Evolutionary conservation across 2,113 vertebrate species (phyloP), one percentile per base, ranked within the genome.

Genomic region (Syngnathus floridae): DNA sequence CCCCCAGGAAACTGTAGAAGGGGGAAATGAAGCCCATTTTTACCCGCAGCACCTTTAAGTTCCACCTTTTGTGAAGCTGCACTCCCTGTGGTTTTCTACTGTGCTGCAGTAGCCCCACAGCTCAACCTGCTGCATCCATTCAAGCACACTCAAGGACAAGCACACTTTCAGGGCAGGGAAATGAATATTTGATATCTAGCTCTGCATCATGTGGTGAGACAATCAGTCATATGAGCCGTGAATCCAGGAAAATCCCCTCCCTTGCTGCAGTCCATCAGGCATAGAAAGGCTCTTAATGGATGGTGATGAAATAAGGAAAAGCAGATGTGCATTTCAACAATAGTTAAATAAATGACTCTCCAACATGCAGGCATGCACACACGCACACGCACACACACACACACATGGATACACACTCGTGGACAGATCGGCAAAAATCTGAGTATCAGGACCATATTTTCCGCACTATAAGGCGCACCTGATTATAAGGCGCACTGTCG

Each of bases 161-260:
- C 68, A 64, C 73, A 78, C 75, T 83, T 73, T 74, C 48, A 81
- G 77, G 79, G 77, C 78, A 73, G 66, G 66, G 60, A 66, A 72
- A 90, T 90, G 77, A 90, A 89, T 89, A 87, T 89, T 88, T 89
- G 56, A 90, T 87, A 78, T 84, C 66, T 64, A 61, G 69, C 80
- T 72, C 73, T 78, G 77, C 82, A 71, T 73, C 81, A 81, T 84
- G 80, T 64, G 69, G 83, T 63, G 80, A 79, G 71, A 75, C 65
- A 83, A 70, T 48, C 73, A 83, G 71, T 48, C 73, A 71, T 43
- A 43, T 64, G 71, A 72, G 57, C 69, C 51, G 60, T 35, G 55
- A 37, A 66, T 26, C 56, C 51, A 55, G 37, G 51, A 70, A 61
- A 38, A 76, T 72, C 65, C 41, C 56, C 69, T 75, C 67, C 63